phyloP scores from a whole-genome alignment of 2,797 vertebrate species.

The Mycteria americana region DNA sequence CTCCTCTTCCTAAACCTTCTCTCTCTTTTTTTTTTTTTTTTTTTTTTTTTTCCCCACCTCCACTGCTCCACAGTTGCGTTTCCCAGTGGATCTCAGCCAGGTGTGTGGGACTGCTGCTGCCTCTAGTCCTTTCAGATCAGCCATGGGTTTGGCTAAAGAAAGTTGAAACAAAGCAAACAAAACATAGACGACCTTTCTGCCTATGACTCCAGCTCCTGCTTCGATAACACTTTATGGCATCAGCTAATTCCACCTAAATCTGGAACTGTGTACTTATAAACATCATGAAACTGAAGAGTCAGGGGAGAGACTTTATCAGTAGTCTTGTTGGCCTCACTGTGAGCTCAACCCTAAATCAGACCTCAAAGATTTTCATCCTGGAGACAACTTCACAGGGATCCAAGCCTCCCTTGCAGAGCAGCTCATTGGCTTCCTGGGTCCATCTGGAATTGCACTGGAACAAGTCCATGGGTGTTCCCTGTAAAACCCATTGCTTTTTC shows the following conservation, averaged over 20 bases:
- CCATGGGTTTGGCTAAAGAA: not conserved
- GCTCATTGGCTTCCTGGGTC: not conserved
- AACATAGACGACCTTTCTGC: not conserved
- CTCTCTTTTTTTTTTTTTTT: not conserved
- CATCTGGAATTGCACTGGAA: not conserved
- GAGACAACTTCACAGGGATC: not conserved
- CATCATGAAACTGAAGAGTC: not conserved
- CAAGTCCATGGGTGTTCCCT: not conserved
- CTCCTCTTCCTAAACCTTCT: not conserved
- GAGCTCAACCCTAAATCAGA: not conserved
- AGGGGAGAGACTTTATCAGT: not conserved
- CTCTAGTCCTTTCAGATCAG: not conserved
- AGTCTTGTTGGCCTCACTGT: not conserved
- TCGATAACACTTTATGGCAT: not conserved
- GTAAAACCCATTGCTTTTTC: not conserved
- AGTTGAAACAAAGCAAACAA: not conserved
- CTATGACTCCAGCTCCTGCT: not conserved
- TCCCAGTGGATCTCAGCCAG: not conserved
- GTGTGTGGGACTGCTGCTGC: not conserved
- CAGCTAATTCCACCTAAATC: not conserved
- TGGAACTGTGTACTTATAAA: not conserved
- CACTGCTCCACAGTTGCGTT: not conserved
- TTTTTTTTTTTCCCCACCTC: too few species aligned
- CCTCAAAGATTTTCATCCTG: not conserved
- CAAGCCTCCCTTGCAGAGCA: not conserved